Evolutionary conservation across 2,888 invertebrate genomes (phyloP), one percentile per base, ranked within the genome.

Genomic region (Drosophila stalkeri): DNA sequence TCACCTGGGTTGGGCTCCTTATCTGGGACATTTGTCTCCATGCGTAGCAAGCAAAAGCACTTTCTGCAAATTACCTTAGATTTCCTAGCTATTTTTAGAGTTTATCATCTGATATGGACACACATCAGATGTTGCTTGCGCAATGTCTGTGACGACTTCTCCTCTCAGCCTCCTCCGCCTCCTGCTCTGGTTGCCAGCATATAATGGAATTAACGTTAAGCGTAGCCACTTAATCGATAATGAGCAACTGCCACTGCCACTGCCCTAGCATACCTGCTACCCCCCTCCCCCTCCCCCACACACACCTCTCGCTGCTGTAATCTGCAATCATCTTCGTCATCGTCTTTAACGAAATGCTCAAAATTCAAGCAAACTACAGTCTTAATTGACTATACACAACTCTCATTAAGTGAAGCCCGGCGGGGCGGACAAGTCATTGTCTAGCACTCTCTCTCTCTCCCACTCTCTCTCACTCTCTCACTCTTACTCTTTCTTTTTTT

Each of bases 171-270:
- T 27, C 31, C 49, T n/a, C n/a, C 18, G 2, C 12, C 39, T 6
- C 18, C 39, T 18, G 0, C 39, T 31, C 41, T 4, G 8, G 27
- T 11, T n/a, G 51, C 51, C 33, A 14, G 35, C 57, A 27, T 12
- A 65, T 71, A 76, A 76, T 80, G 71, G 71, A 77, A 88, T 88
- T 88, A 86, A 57, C 67, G 75, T 55, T 70, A 75, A 89, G 81
- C 89, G 75, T 81, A 57, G 64, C 83, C 65, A 44, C 81, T 79
- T 83, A 90, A 88, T 88, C 86, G 81, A 86, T 86, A 86, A 88
- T 90, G 74, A 81, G 90, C 67, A 37, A 23, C 54, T 66, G 41
- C 44, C 67, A 18, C 41, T 63, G 66, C 54, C 43, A 11, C 41
- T 31, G 35, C 33, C 47, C 35, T 11, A 33, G 16, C 16, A 0